Evolutionary conservation across 2,113 vertebrate genomes (phyloP).

Genomic region (Dasyprocta punctata): DNA sequence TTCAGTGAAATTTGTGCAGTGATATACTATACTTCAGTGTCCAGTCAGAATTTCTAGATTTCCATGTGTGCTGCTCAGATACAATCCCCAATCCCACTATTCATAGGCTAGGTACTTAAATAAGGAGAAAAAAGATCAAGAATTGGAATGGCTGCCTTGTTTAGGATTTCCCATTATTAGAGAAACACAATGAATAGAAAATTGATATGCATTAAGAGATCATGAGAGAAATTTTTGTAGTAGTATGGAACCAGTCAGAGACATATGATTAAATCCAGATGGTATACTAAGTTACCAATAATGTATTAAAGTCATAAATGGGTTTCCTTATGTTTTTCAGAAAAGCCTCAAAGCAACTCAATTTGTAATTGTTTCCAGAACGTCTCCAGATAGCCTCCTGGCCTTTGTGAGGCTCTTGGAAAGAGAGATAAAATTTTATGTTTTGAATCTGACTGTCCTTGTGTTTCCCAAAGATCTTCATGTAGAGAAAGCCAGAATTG

Average conservation of each 20-base stretch:
- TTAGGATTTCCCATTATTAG: neutral
- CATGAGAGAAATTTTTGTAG: neutral
- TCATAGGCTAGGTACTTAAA: neutral
- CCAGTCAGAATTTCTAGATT: neutral
- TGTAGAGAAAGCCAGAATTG: neutral
- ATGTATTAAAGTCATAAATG: neutral
- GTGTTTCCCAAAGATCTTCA: neutral
- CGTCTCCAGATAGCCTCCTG: neutral
- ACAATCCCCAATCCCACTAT: neutral
- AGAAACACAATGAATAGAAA: neutral
- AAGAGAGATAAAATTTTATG: neutral
- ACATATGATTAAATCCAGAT: neutral
- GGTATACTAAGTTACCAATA: neutral
- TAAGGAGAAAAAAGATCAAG: neutral
- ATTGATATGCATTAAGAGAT: neutral
- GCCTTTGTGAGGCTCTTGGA: neutral
- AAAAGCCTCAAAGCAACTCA: neutral
- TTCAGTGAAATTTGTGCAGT: neutral
- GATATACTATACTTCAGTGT: neutral
- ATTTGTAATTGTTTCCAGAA: conserved; percentile 30
- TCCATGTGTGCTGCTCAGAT: neutral
- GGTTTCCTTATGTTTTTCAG: neutral
- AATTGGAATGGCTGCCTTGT: neutral
- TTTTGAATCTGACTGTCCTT: neutral
- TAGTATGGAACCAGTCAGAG: neutral